Percentiles rank a stretch among this genome's conserved stretches.
phyloP scores from a whole-genome alignment of 2,113 vertebrate species.

The Axis porcinus region DNA sequence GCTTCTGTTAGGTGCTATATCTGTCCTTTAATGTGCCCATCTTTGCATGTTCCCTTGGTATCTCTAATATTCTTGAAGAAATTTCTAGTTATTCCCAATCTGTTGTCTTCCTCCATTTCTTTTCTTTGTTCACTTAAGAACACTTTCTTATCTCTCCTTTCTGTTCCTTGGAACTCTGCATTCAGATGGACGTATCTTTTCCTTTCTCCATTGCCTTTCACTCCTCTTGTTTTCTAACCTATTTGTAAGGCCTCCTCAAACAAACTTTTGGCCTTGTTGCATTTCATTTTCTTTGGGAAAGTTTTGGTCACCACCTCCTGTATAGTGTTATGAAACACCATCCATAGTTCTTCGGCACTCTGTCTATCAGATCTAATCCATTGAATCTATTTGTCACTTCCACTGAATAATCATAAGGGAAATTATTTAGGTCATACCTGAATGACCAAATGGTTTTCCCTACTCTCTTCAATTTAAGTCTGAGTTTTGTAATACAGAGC shows the following conservation, averaged over 20 bases:
- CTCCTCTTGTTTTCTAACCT: not conserved
- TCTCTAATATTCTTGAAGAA: not conserved
- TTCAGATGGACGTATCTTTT: not conserved
- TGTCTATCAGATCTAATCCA: not conserved
- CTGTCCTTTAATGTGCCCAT: not conserved
- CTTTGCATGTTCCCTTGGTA: not conserved
- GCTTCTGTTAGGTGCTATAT: not conserved
- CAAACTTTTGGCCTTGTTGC: not conserved
- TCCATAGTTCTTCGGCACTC: not conserved
- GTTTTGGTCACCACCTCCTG: not conserved
- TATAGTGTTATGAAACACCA: not conserved
- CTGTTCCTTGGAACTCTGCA: not conserved
- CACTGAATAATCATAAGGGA: not conserved
- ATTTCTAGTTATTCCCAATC: not conserved
- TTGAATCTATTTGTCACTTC: not conserved
- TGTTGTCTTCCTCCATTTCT: not conserved
- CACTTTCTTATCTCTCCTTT: not conserved
- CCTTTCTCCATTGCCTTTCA: not conserved
- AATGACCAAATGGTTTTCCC: not conserved
- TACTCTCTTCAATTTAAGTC: not conserved
- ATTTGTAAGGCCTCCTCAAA: not conserved
- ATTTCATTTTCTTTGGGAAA: not conserved
- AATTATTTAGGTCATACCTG: not conserved
- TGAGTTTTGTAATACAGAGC: not conserved
- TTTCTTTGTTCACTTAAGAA: not conserved